Base-by-base conservation (phyloP, 2,888 invertebrate genomes). In the Diarsia brunnea region DNA sequence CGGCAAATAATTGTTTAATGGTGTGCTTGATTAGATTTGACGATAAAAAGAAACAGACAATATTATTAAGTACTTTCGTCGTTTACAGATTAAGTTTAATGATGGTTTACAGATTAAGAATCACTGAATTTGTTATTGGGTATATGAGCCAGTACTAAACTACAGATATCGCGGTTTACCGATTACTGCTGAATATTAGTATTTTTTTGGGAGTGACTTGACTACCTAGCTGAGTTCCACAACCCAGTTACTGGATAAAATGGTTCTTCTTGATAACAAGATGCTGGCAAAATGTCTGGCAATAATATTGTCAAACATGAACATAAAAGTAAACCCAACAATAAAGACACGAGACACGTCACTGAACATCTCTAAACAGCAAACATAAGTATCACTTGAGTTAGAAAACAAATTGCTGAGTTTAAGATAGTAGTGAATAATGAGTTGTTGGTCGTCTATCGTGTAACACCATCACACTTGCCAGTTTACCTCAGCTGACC, bases 361-460 rank as follows among this genome's bases (percentile, higher is more conserved):
- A 69, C n/a, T 60, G 24, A 74, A 55, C 31, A 55, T 45, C 49
- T 60, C 24, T 43, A 53, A 78, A 55, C 58, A 53, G 61, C n/a
- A 73, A 83, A 75, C 67, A 47, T 70, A 55, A 47, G 70, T 70
- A 75, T 79, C 31, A 83, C 61, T 74, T 51, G 65, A 69, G 65
- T 73, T 49, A n/a, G 60, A 68, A 79, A 84, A 84, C 73, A 76
- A 76, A 83, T 80, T 63, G 73, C 55, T 38, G 3, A 71, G 69
- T 82, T 83, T 76, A 84, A 83, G 80, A 84, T 80, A 72, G 58
- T 53, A 47, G 84, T 83, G 84, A 84, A 73, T 84, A 84, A 84
- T 84, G 81, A 78, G 63, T 84, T 70, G 81, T 72, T 77, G 69
- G 38, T 14, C 11, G 53, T 68, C 60, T 84, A 84, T 84, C 84